These are phyloP conservation scores for Distichodus sexfasciatus DNA, from an alignment of 2,797 vertebrate genomes.

Conservation along the genomic window DNA sequence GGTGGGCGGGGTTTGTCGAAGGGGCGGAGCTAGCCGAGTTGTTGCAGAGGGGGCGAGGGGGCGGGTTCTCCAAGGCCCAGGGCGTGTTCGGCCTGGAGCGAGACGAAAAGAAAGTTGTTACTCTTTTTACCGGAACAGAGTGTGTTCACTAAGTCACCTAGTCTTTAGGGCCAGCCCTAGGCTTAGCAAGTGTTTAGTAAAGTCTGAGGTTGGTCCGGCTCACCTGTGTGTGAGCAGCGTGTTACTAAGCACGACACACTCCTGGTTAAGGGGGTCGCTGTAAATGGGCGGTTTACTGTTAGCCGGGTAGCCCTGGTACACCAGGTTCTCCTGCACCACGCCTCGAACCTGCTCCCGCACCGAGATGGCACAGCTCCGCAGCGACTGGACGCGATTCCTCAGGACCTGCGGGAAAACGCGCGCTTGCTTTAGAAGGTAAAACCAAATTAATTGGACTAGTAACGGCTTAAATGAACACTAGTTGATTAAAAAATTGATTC, in stretches of 20 bases:
- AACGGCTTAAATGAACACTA: neutral
- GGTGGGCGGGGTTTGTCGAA: conserved; percentile 68
- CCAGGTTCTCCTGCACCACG: conserved; percentile 83
- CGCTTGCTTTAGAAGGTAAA: neutral
- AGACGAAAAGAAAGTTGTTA: neutral
- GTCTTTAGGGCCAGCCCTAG: too few species aligned
- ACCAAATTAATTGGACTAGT: too few species aligned
- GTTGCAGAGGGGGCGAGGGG: conserved; percentile 79
- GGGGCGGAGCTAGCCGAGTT: conserved; percentile 68
- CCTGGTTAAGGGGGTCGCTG: conserved; percentile 71
- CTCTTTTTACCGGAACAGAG: too few species aligned
- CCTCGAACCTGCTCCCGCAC: conserved; percentile 81
- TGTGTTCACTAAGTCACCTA: too few species aligned
- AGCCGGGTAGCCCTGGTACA: conserved; percentile 82
- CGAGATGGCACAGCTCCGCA: conserved; percentile 79
- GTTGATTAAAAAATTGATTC: neutral
- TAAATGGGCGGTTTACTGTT: conserved; percentile 79
- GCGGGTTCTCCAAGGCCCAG: conserved; percentile 84
- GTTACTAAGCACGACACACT: conserved; percentile 82
- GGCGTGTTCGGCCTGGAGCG: conserved; percentile 59
- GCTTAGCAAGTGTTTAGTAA: neutral
- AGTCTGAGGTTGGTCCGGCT: neutral
- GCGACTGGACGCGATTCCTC: conserved; percentile 86
- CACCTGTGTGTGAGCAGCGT: conserved; percentile 72
- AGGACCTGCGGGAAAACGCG: conserved; percentile 68